Conservation (phyloP, 1,140 invertebrate species). For the Ephestia elutella region DNA sequence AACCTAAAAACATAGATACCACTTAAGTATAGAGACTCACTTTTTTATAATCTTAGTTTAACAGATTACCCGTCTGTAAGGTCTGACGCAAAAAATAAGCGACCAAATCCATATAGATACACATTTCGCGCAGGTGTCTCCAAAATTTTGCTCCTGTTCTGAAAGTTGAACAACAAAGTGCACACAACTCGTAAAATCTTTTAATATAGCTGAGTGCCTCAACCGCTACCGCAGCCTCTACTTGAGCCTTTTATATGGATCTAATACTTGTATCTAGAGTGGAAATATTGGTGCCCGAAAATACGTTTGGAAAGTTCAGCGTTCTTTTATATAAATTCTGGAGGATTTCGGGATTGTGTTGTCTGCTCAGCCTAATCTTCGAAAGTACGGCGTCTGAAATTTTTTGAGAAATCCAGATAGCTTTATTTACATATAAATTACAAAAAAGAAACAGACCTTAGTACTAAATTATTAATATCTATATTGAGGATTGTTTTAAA, state of each 20-base stretch:
- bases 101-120: not conserved
- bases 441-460: too few species aligned
- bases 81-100: too few species aligned
- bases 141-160: not conserved
- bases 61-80: too few species aligned
- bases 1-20: too few species aligned
- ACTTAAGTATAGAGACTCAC: too few species aligned
- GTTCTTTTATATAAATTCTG: not conserved
- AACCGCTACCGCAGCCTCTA: not conserved
- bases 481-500: too few species aligned
- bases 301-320: not conserved
- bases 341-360: not conserved
- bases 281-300: not conserved
- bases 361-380: not conserved
- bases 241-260: conserved; percentile 1
- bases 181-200: conserved; percentile 22
- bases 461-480: too few species aligned
- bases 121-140: conserved; percentile 14
- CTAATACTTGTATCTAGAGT: conserved; percentile 3
- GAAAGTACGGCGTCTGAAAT: too few species aligned
- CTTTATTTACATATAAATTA: too few species aligned
- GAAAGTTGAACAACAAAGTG: conserved; percentile 17
- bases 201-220: conserved; percentile 29
- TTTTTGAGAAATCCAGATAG: too few species aligned
- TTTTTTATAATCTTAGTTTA: too few species aligned